These are phyloP conservation scores for Vanessa tameamea DNA, from an alignment of 1,140 invertebrate species.

Conservation along the genomic window DNA sequence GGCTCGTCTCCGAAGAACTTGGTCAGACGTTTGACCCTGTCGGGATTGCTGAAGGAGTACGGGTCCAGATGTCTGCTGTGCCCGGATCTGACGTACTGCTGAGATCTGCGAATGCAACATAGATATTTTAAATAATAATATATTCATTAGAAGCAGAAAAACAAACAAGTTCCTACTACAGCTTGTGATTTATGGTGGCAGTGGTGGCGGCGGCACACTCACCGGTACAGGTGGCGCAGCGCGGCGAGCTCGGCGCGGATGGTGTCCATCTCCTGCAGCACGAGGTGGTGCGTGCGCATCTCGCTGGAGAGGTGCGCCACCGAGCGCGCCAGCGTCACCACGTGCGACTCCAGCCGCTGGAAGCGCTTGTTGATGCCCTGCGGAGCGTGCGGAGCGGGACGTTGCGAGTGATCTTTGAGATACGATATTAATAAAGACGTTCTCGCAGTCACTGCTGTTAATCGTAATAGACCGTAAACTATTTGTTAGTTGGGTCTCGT, in stretches of 20 bases:
- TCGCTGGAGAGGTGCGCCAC: slow-evolving; percentile 96
- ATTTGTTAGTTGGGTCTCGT: no score
- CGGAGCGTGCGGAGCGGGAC: background rate
- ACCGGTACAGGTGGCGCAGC: slow-evolving; percentile 83
- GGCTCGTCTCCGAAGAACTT: slow-evolving; percentile 98
- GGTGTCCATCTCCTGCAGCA: slow-evolving; percentile 94
- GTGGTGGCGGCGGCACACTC: no score
- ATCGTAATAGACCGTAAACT: no score
- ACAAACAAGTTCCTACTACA: no score
- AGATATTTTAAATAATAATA: no score
- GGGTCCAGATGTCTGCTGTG: slow-evolving; percentile 77
- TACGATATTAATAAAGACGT: no score
- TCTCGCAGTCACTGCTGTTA: no score
- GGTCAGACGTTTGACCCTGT: slow-evolving; percentile 89
- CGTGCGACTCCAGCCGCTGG: slow-evolving; percentile 94
- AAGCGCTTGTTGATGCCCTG: slow-evolving; percentile 93
- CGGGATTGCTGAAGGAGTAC: slow-evolving; percentile 89
- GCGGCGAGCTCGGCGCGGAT: slow-evolving; percentile 91
- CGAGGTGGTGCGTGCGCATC: slow-evolving; percentile 94
- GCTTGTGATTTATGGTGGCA: no score
- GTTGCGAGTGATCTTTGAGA: background rate
- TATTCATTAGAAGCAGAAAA: no score
- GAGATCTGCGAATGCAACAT: slow-evolving; percentile 52
- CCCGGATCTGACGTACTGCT: slow-evolving; percentile 67
- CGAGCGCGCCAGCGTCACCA: slow-evolving; percentile 93